Evolutionary conservation across 2,888 invertebrate species (phyloP).

Genomic region (Diogma glabrata): DNA sequence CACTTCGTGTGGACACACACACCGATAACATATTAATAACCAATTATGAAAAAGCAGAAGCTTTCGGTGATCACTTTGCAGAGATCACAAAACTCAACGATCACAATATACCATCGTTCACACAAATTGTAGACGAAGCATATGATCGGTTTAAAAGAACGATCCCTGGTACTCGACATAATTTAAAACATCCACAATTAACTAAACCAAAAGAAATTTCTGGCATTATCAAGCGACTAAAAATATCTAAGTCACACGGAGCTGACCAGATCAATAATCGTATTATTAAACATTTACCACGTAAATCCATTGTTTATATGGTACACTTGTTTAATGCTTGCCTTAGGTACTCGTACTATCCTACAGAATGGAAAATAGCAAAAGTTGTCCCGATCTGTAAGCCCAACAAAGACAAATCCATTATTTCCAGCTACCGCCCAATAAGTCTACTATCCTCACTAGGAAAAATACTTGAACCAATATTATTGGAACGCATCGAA

Average conservation of each 20-base stretch:
- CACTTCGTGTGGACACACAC: not conserved
- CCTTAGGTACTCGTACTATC: too few species aligned
- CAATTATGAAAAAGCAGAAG: not conserved
- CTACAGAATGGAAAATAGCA: too few species aligned
- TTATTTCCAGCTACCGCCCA: constrained; percentile 14
- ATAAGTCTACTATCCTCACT: constrained; percentile 16
- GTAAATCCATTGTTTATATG: too few species aligned
- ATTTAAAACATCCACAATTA: too few species aligned
- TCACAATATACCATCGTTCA: too few species aligned
- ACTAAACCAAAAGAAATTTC: not conserved
- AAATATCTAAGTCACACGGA: not conserved
- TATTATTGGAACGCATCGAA: constrained; percentile 10
- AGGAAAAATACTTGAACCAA: constrained; percentile 13
- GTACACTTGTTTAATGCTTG: too few species aligned
- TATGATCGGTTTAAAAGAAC: too few species aligned
- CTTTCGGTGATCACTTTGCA: not conserved
- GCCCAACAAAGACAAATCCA: constrained; percentile 1
- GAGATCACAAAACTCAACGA: not conserved
- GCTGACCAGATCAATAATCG: too few species aligned
- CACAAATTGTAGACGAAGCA: too few species aligned
- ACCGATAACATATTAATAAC: not conserved
- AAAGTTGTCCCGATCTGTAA: too few species aligned
- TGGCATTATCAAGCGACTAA: not conserved
- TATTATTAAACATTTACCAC: too few species aligned
- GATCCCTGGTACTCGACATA: too few species aligned